Evolutionary conservation across 2,797 vertebrate genomes (phyloP), one percentile per base, ranked within the genome.

Genomic region (Acanthurus tractus): DNA sequence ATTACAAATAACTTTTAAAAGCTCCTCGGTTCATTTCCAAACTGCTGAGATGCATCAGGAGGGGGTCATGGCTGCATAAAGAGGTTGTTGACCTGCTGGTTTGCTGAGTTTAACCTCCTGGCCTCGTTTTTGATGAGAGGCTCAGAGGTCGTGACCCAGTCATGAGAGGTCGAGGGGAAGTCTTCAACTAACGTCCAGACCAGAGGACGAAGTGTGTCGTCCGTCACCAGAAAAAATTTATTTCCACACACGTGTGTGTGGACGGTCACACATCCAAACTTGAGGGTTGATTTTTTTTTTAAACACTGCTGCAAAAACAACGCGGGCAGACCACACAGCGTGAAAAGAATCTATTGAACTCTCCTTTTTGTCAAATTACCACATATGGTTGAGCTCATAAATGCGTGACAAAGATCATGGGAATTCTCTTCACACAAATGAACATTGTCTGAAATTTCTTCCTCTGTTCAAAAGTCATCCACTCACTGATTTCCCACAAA

Each of bases 71-170:
- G 70, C 40, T 38, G 55, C 69, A 86, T 86, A 88, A 93, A 91
- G 85, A 84, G 78, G 71, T 81, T 73, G 70, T 89, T 93, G 92
- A 94, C 91, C 90, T 89, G 62, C 82, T 84, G 86, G 72, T 84
- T 83, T 72, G 70, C 76, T 46, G 79, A 85, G 83, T 92, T 93
- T 92, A 92, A 92, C 89, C 90, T 91, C 63, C 88, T 82, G 83
- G 72, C 89, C 89, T 85, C 71, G 52, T 76, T 61, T 83, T 80
- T 90, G 85, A 91, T 82, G 83, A 76, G 72, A 23, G 77, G 74
- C 81, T 81, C 50, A 68, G 76, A 83, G 89, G 89, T 93, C 76
- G 15, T 8, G 74, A 76, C 76, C 85, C 74, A 63, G 87, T 75
- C 71, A 36, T 76, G 66, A 83, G 75, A 64, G 85, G 85, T 82